Evolutionary conservation across 2,797 vertebrate genomes (phyloP), one percentile per base, ranked within the genome.

Genomic region (Pseudomugil tenellus): DNA sequence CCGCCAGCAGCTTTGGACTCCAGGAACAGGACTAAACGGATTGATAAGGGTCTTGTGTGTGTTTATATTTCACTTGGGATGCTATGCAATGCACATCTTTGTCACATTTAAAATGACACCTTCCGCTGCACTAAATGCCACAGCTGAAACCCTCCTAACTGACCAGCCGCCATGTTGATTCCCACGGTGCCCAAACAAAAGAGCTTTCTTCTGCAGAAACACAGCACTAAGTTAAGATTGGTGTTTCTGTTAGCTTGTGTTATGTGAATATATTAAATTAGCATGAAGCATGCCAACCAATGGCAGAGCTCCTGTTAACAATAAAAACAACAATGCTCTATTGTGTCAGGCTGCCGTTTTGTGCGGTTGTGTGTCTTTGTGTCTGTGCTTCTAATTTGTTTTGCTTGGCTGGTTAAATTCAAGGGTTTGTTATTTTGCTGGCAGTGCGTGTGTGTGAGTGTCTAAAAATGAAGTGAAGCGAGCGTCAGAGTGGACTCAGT

Each of bases 331-430:
- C 93, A 94, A 92, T 81, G 84, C 83, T 73, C 80, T 79, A 86
- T 94, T 94, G 92, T 95, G 87, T 87, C 66, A n/a, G 67, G 41
- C 54, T 17, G 63, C 69, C 35, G 68, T n/a, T 67, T 34, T 63
- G 62, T 49, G 34, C 46, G 51, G 60, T n/a, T 41, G 67, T 63
- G 29, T 52, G 74, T 35, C 58, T 81, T 39, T 87, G 78, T 78
- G 83, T 58, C 77, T 53, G 58, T 84, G 70, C 76, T 83, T 90
- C 85, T 76, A 92, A 86, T 94, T 93, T 91, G 93, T 94, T 94
- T 85, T 92, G 92, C 85, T 93, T 85, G 86, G 88, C 78, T 92
- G 93, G 91, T 93, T 95, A 94, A 93, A 94, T 93, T 86, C 92
- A 91, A 90, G 87, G 83, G 90, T 94, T 95, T 96, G 94, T 95